Evolutionary conservation across 2,113 vertebrate species (phyloP), one percentile per base, ranked within the genome.

Genomic region (Pholis gunnellus): DNA sequence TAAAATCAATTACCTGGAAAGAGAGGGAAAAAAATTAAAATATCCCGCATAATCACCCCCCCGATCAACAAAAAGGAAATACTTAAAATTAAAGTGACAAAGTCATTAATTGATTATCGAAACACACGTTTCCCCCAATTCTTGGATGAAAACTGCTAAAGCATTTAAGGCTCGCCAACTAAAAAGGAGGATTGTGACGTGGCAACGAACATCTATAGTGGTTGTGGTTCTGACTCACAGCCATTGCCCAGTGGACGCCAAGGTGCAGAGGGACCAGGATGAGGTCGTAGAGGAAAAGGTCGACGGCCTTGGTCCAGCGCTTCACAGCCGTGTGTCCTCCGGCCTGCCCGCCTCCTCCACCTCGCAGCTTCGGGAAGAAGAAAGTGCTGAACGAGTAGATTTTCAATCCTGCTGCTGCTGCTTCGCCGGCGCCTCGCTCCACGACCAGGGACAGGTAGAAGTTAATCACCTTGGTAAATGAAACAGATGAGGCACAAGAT

Each of bases 301-400:
- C 96, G 4, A 98, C 93, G 3, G 90, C 90, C 89, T 96, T 98
- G 79, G 97, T 99, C 98, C 98, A 99, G 63, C 96, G 96, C 86
- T 86, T 96, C 18, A 99, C 97, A 0, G 95, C 95, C 2, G 84
- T 56, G 52, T 99, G 96, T 42, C 97, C 96, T 0, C 90, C 91
- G 0, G 27, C 6, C 57, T 81, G 89, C 6, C 85, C 91, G 0
- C 79, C 82, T 27, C 81, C 83, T 54, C 94, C 94, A 1, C 94
- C 92, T 36, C 83, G 83, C 3, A 99, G 91, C 85, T 98, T 98
- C 2, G 96, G 94, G 48, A 96, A 97, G 86, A 99, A 98, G 92
- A 99, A 99, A 52, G 97, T 98, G 92, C 92, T 99, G 74, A 99
- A 99, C 31, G 95, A 95, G 73, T 98, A 96, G 77, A 97, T 95